Percentiles rank a stretch among this genome's conserved stretches.
phyloP scores from a whole-genome alignment of 2,113 vertebrate species.

The Amia ocellicauda region DNA sequence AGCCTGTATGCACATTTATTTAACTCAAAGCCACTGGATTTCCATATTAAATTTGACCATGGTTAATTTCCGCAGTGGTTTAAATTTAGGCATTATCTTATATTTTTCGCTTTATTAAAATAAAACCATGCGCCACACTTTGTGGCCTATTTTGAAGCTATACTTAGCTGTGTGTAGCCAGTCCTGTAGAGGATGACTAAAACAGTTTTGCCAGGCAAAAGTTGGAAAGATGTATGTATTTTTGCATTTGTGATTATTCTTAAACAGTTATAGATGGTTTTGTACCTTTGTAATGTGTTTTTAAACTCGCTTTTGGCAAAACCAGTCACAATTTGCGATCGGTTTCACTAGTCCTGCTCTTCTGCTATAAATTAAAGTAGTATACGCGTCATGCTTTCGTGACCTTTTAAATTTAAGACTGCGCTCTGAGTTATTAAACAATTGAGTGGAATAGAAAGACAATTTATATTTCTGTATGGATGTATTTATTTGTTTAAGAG shows the following conservation, averaged over 20 bases:
- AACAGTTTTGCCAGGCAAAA: not conserved
- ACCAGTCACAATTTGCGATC: not conserved
- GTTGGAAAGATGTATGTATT: not conserved
- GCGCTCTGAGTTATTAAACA: no score
- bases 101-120: not conserved
- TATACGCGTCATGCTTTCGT: no score
- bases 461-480: no score
- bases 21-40: no score
- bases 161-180: not conserved
- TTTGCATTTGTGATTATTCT: conserved; percentile 2
- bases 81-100: conserved; percentile 1
- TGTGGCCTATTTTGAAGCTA: conserved; percentile 5
- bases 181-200: not conserved
- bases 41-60: not conserved
- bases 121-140: not conserved
- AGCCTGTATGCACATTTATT: no score
- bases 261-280: conserved; percentile 3
- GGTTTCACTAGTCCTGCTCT: not conserved
- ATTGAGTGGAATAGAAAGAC: no score
- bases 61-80: conserved; percentile 1
- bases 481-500: no score
- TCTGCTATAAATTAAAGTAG: no score
- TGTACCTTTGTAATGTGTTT: not conserved
- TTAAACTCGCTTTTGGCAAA: no score
- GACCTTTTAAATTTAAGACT: no score